Conservation (phyloP, 2,113 vertebrate genomes). For the Paramisgurnus dabryanus region DNA sequence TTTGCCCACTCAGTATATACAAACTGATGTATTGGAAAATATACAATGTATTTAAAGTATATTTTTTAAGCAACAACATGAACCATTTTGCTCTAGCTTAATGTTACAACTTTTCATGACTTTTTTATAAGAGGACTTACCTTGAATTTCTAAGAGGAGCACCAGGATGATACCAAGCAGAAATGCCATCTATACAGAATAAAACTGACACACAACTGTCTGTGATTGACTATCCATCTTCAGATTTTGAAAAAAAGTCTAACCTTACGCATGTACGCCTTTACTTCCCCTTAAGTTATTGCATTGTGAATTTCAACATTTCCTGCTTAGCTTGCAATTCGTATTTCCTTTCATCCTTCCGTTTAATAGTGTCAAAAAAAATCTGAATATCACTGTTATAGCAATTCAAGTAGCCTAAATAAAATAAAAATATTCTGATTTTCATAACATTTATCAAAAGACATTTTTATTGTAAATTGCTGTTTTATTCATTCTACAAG, state of each 20-base stretch:
- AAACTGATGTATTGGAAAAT: no score
- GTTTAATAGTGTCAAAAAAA: no score
- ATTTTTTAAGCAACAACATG: no score
- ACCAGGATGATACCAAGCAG: not conserved
- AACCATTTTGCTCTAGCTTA: not conserved
- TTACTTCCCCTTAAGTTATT: not conserved
- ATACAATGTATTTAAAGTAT: no score
- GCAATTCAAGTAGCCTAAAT: no score
- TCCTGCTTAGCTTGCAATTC: not conserved
- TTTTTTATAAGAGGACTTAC: not conserved
- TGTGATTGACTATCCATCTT: not conserved
- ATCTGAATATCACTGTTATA: no score
- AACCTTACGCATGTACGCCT: not conserved
- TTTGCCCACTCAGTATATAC: no score
- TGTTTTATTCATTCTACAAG: no score
- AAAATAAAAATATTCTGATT: no score
- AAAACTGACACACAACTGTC: not conserved
- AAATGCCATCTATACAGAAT: not conserved
- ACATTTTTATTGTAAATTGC: no score
- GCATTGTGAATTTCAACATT: constrained; percentile 1
- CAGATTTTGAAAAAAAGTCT: not conserved
- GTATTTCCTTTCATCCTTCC: not conserved
- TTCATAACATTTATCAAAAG: no score
- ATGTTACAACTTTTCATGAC: not conserved
- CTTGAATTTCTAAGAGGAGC: constrained; percentile 6